A percentile compares a stretch with the other conserved stretches of the same genome.
These are phyloP conservation scores for Hydra vulgaris DNA, from an alignment of 30 jellyfish, hydroid and myxozoan species.

Conservation along the genomic window DNA sequence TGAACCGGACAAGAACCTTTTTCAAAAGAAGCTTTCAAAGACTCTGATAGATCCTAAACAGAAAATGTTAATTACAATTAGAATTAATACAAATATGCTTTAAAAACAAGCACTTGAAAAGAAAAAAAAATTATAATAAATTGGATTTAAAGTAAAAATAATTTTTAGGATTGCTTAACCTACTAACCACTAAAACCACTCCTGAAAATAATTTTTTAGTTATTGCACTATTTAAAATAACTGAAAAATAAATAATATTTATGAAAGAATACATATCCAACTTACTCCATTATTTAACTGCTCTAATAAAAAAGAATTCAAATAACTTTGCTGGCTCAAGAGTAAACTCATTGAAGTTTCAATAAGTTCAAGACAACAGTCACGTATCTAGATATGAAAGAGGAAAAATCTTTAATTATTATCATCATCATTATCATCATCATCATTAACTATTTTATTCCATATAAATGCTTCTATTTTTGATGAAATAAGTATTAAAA, in stretches of 20 bases:
- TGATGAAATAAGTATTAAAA: too few species aligned
- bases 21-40: constrained; percentile 9
- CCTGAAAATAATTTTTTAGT: too few species aligned
- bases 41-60: background rate
- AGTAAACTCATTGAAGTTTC: constrained; percentile 16
- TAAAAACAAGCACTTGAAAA: background rate
- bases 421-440: too few species aligned
- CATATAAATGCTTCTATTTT: too few species aligned
- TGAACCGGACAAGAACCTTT: constrained; percentile 29
- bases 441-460: too few species aligned
- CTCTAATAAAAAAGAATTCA: constrained; percentile 15
- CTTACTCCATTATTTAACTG: constrained; percentile 18
- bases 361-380: background rate
- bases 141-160: too few species aligned
- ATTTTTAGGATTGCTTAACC: too few species aligned
- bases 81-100: background rate
- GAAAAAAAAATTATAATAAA: too few species aligned
- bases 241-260: too few species aligned
- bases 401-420: too few species aligned
- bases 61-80: background rate
- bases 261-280: background rate
- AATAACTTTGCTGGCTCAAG: background rate
- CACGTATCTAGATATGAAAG: constrained; percentile 25
- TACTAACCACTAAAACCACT: too few species aligned
- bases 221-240: too few species aligned